Evolutionary conservation across 2,797 vertebrate genomes (phyloP).

Genomic region (Xenops minutus): DNA sequence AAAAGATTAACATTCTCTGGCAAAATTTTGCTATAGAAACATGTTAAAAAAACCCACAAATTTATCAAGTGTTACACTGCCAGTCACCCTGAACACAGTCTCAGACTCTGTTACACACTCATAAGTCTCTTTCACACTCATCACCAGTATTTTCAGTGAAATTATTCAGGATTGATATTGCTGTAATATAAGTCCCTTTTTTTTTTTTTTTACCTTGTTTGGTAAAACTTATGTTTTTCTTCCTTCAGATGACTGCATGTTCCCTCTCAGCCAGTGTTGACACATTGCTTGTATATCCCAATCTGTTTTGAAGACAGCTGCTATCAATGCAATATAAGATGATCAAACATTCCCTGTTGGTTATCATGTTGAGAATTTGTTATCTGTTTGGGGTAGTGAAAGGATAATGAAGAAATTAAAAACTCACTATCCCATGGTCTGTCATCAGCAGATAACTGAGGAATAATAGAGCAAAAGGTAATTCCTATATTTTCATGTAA

Average conservation of each 20-base stretch:
- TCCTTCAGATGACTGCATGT: neutral
- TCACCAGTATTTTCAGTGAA: neutral
- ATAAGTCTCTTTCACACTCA: neutral
- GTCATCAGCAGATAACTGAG: neutral
- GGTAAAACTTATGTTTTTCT: neutral
- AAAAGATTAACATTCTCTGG: neutral
- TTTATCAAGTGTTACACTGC: neutral
- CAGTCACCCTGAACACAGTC: neutral
- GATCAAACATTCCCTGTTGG: rapidly evolving
- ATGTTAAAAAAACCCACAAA: neutral
- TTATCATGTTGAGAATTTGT: neutral
- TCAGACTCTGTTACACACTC: neutral
- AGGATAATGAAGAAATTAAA: neutral
- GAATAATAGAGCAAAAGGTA: neutral
- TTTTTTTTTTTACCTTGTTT: neutral
- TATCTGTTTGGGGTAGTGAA: neutral
- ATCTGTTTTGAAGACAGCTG: neutral
- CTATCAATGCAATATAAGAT: neutral
- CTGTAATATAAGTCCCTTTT: neutral
- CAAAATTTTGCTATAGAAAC: neutral
- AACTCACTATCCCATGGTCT: neutral
- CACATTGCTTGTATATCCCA: neutral
- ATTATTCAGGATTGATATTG: neutral
- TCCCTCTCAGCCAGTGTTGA: neutral
- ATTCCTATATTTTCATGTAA: neutral